These are phyloP conservation scores for Cricetomys ansorgei DNA, from an alignment of 2,113 vertebrate species.

Conservation along the genomic window DNA sequence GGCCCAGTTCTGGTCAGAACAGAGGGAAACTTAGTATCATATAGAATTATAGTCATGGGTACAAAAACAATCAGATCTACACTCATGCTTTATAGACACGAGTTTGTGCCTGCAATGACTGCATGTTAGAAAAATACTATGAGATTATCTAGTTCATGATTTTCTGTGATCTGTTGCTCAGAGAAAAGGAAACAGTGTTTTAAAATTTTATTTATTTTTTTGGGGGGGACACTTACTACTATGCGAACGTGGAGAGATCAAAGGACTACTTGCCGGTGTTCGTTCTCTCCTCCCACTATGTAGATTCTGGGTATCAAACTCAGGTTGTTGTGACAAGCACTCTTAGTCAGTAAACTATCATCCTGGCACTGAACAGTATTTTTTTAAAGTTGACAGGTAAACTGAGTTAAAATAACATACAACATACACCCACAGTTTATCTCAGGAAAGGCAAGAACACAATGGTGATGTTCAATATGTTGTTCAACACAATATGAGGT, in stretches of 20 bases:
- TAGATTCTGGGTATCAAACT: neutral
- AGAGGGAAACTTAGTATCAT: neutral
- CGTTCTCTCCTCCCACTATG: neutral
- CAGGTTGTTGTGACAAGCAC: neutral
- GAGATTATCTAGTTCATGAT: neutral
- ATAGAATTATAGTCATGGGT: fast-evolving
- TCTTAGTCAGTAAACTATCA: neutral
- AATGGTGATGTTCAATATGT: no score
- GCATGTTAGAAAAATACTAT: neutral
- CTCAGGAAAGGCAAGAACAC: neutral
- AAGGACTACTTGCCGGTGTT: neutral
- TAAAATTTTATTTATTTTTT: no score
- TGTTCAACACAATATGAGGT: no score
- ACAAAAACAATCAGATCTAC: neutral
- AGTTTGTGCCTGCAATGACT: neutral
- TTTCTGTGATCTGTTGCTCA: neutral
- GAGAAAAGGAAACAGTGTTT: neutral
- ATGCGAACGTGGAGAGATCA: neutral
- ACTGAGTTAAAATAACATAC: neutral
- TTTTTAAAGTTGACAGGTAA: neutral
- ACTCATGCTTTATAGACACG: neutral
- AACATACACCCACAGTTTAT: neutral
- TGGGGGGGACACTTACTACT: neutral
- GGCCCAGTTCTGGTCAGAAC: neutral
- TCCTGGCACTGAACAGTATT: neutral